phyloP scores from a whole-genome alignment of 2,797 vertebrate genomes.

The Crenuchus spilurus region DNA sequence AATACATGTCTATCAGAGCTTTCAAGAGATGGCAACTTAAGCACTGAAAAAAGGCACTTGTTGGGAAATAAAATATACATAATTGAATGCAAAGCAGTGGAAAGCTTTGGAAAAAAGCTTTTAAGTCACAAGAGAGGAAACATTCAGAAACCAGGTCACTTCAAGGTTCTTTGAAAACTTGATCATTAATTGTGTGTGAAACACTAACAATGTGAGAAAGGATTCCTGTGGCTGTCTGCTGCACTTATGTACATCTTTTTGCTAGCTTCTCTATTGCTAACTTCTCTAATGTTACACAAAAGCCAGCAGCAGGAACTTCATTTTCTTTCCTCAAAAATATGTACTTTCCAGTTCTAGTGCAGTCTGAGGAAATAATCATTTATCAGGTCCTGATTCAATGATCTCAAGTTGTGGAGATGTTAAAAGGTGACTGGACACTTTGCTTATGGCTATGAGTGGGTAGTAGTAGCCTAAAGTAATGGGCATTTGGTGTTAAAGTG shows the following conservation, averaged over 20 bases:
- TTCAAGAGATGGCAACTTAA: background rate
- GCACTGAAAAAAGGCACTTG: background rate
- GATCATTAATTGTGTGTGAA: background rate
- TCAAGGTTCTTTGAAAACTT: background rate
- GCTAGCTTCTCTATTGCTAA: background rate
- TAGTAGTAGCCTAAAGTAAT: constrained; percentile 54
- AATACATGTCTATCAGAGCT: background rate
- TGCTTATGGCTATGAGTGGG: constrained; percentile 57
- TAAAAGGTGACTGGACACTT: constrained; percentile 48
- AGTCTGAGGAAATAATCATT: constrained; percentile 16
- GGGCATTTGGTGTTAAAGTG: constrained; percentile 47
- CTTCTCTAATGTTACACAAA: too few species aligned
- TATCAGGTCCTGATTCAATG: background rate
- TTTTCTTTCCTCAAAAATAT: too few species aligned
- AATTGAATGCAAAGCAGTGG: background rate
- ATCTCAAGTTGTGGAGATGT: constrained; percentile 46
- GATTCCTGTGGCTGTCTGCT: background rate
- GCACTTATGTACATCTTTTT: background rate
- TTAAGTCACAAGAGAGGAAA: background rate
- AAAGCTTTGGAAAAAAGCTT: background rate
- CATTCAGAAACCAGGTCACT: background rate
- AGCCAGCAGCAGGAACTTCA: too few species aligned
- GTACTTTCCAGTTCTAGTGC: too few species aligned
- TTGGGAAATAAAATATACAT: background rate
- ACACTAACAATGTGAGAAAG: background rate